A percentile compares a stretch with the other conserved stretches of the same genome.
These are phyloP conservation scores for Acromyrmex echinatior DNA, from an alignment of 1,140 invertebrate genomes.

Conservation along the genomic window DNA sequence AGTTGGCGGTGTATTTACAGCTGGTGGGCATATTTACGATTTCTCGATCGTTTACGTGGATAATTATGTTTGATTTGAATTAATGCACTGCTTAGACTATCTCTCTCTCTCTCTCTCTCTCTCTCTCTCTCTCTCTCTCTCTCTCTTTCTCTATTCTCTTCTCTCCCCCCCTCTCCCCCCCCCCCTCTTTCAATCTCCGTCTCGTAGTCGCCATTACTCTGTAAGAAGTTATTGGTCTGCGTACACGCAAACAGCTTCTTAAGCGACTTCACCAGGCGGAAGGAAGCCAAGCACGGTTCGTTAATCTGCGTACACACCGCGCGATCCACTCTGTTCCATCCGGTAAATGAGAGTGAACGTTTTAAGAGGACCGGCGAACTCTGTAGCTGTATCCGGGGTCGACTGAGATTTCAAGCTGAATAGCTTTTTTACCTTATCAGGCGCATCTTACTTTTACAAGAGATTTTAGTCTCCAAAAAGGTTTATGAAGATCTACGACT, in stretches of 20 bases:
- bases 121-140: too few relatives aligned
- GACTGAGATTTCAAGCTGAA: background rate
- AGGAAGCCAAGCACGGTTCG: slow-evolving; percentile 66
- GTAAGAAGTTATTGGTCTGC: slow-evolving; percentile 67
- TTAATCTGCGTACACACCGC: slow-evolving; percentile 72
- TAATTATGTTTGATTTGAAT: slow-evolving; percentile 74
- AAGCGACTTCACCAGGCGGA: slow-evolving; percentile 66
- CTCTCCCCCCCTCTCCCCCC: too few relatives aligned
- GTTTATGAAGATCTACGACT: background rate
- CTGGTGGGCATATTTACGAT: slow-evolving; percentile 63
- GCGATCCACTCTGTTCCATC: slow-evolving; percentile 62
- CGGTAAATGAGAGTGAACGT: slow-evolving; percentile 61
- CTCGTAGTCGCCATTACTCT: background rate
- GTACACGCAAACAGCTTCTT: slow-evolving; percentile 72
- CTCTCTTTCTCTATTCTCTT: too few relatives aligned
- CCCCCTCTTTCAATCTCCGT: background rate
- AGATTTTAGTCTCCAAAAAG: background rate
- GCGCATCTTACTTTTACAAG: background rate
- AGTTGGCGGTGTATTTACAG: slow-evolving; percentile 50
- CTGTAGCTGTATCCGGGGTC: background rate
- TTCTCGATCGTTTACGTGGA: slow-evolving; percentile 65
- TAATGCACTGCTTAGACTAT: slow-evolving; percentile 46
- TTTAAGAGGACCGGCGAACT: slow-evolving; percentile 40
- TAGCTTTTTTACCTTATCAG: slow-evolving; percentile 11
- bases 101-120: background rate